These are phyloP conservation scores for Coronaproctus castanopsis DNA, from an alignment of 2,888 invertebrate species.

Conservation along the genomic window DNA sequence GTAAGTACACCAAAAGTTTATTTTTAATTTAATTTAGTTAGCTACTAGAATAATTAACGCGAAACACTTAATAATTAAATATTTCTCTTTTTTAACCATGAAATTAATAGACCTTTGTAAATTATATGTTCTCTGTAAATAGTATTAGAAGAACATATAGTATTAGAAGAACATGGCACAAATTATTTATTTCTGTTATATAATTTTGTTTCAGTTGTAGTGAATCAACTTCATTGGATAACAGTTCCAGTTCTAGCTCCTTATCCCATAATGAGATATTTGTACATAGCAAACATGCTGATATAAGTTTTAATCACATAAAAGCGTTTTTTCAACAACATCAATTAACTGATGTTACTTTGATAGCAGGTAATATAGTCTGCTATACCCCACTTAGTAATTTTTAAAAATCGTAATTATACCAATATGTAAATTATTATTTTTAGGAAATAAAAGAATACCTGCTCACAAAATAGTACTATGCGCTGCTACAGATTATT, in stretches of 20 bases:
- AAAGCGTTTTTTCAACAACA: slow-evolving; percentile 58
- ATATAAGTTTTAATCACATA: slow-evolving; percentile 60
- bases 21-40: too few relatives aligned
- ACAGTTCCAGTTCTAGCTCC: slow-evolving; percentile 17
- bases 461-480: slow-evolving; percentile 72
- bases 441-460: slow-evolving; percentile 37
- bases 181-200: background rate
- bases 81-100: too few relatives aligned
- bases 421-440: too few relatives aligned
- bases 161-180: background rate
- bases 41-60: too few relatives aligned
- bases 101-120: too few relatives aligned
- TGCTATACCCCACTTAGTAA: too few relatives aligned
- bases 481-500: slow-evolving; percentile 82
- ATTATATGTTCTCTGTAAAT: too few relatives aligned
- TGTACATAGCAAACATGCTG: slow-evolving; percentile 57
- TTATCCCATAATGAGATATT: slow-evolving; percentile 54
- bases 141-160: background rate
- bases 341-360: slow-evolving; percentile 68
- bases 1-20: too few relatives aligned
- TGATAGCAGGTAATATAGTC: slow-evolving; percentile 59
- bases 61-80: too few relatives aligned
- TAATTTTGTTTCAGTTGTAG: background rate
- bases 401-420: too few relatives aligned
- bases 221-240: slow-evolving; percentile 15